Percentiles rank a stretch among this genome's conserved stretches.
phyloP scores from a whole-genome alignment of 2,797 vertebrate species.

The Lithobates pipiens region DNA sequence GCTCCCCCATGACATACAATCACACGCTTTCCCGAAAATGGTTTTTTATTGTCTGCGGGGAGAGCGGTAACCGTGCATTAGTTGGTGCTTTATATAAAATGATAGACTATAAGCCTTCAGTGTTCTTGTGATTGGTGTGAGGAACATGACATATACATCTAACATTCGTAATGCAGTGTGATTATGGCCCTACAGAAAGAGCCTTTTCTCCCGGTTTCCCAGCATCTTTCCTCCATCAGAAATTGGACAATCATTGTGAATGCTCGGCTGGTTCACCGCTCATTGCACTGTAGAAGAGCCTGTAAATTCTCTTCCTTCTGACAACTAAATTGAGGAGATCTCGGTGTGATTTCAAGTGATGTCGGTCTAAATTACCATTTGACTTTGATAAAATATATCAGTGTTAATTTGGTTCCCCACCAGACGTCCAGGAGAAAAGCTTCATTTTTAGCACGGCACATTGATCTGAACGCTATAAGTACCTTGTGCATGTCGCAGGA shows the following conservation, averaged over 20 bases:
- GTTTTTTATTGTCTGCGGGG: background rate
- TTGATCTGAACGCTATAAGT: constrained; percentile 1
- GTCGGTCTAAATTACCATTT: constrained; percentile 55
- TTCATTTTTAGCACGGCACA: constrained; percentile 11
- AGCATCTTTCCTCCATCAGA: background rate
- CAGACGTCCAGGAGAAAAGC: constrained; percentile 52
- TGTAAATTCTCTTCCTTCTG: constrained; percentile 44
- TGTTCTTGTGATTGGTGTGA: constrained; percentile 11
- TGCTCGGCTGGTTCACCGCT: background rate
- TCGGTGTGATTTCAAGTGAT: constrained; percentile 34
- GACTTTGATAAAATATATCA: constrained; percentile 62
- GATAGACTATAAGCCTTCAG: constrained; percentile 2
- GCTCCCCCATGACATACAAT: background rate
- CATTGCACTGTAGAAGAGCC: constrained; percentile 35
- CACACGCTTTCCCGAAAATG: background rate
- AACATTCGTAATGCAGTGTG: constrained; percentile 19
- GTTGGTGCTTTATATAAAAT: constrained; percentile 11
- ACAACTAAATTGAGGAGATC: constrained; percentile 63
- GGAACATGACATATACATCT: constrained; percentile 21
- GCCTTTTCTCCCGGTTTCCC: accelerated
- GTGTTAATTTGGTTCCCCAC: constrained; percentile 29
- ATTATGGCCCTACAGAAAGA: constrained; percentile 25
- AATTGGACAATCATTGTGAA: constrained; percentile 54
- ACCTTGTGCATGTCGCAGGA: constrained; percentile 27
- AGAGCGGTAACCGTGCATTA: background rate